Evolutionary conservation across 2,888 invertebrate species (phyloP), one percentile per base, ranked within the genome.

Genomic region (Athrips mouffetella): DNA sequence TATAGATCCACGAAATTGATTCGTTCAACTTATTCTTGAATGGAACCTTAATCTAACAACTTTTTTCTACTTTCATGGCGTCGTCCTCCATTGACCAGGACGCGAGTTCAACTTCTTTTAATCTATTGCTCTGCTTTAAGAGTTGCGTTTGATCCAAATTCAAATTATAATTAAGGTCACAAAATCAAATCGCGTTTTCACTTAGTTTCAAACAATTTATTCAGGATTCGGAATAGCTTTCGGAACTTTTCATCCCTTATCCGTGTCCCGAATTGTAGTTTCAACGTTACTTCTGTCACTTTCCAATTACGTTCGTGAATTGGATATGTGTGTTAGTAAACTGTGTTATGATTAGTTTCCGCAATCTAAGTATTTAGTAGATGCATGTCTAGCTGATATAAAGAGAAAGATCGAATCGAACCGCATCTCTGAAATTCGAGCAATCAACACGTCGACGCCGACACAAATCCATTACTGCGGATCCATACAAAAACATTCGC

Each of bases 401-500:
- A 55, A 53, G 51, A n/a, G n/a, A n/a, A 42, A 60, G 54, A 56
- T 57, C 59, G 63, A 61, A 62, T 55, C 54, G 50, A 62, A 63
- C 58, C 55, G 58, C 58, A 62, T 65, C 65, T 56, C 56, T 63
- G 58, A 60, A 65, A 70, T 67, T 63, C 62, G 63, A 68, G 62
- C 64, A 54, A 54, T 58, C 55, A 53, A 48, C 56, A 51, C 64
- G 63, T 62, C 60, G 51, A 62, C 60, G 61, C 69, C 67, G 67
- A 58, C 67, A 70, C 73, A 65, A 74, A 79, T 73, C 73, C 76
- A 79, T 80, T 79, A 77, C 71, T 67, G 63, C 71, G 67, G 69
- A 67, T 68, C 70, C 60, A 73, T 65, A 79, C 67, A 85, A 82
- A 84, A 86, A 86, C 85, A 84, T 88, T 88, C 74, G 87, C 87